These are phyloP conservation scores for Penaeus japonicus DNA, from an alignment of 1,140 invertebrate species.

Conservation along the genomic window DNA sequence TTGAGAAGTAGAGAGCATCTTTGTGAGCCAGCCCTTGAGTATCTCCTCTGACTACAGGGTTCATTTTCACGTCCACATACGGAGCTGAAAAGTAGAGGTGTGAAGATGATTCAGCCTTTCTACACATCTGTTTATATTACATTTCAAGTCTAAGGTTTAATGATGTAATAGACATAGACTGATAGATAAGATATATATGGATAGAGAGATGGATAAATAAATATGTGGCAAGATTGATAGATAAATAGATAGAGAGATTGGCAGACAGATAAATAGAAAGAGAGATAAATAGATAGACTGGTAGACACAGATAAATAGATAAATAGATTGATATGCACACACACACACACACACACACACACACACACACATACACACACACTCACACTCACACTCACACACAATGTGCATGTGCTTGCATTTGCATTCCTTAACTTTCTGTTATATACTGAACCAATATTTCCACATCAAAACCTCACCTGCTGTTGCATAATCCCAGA, in stretches of 20 bases:
- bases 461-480: constrained; percentile 62
- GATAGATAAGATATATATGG: background rate
- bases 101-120: background rate
- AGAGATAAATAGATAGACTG: background rate
- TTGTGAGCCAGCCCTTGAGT: constrained; percentile 76
- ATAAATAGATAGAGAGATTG: no score
- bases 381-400: background rate
- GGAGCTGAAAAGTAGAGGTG: constrained; percentile 70
- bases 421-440: background rate
- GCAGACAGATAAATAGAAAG: no score
- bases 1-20: constrained; percentile 90
- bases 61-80: constrained; percentile 84
- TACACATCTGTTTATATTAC: background rate
- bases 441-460: constrained; percentile 64
- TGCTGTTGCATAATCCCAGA: constrained; percentile 91
- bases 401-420: background rate
- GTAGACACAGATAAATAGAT: background rate
- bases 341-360: background rate
- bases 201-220: background rate
- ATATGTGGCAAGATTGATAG: no score
- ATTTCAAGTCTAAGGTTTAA: background rate
- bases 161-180: background rate
- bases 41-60: constrained; percentile 76
- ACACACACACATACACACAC: background rate
- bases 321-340: background rate